These are phyloP conservation scores for Myotis brandtii DNA, from an alignment of 2,113 vertebrate species.

Conservation along the genomic window DNA sequence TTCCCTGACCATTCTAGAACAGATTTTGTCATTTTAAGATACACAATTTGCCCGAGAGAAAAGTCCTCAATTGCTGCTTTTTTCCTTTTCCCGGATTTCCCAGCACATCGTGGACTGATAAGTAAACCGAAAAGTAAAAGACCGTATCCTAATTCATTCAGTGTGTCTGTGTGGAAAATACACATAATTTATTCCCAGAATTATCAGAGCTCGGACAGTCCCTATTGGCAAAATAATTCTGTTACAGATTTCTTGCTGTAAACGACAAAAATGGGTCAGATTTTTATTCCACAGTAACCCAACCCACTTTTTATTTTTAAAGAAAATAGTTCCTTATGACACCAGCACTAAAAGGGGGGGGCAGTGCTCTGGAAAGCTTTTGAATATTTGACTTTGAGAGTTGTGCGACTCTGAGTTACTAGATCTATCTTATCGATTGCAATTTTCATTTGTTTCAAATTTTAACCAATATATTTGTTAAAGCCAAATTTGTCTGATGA, in stretches of 20 bases:
- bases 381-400: constrained; percentile 24
- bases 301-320: constrained; percentile 40
- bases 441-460: constrained; percentile 47
- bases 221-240: neutral
- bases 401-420: neutral
- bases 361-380: neutral
- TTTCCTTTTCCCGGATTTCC: neutral
- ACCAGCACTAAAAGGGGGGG: neutral
- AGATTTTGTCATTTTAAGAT: neutral
- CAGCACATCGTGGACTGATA: neutral
- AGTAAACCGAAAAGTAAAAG: neutral
- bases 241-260: constrained; percentile 3
- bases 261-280: neutral
- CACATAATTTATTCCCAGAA: neutral
- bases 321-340: neutral
- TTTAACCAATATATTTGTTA: neutral
- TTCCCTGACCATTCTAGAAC: neutral
- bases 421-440: neutral
- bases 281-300: constrained; percentile 4
- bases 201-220: constrained; percentile 4
- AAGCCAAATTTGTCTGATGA: constrained; percentile 12
- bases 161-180: neutral
- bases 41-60: neutral
- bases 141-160: neutral
- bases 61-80: neutral